A percentile compares a stretch with the other conserved stretches of the same genome.
phyloP scores from a whole-genome alignment of 1,140 invertebrate genomes.

The Globodera rostochiensis region DNA sequence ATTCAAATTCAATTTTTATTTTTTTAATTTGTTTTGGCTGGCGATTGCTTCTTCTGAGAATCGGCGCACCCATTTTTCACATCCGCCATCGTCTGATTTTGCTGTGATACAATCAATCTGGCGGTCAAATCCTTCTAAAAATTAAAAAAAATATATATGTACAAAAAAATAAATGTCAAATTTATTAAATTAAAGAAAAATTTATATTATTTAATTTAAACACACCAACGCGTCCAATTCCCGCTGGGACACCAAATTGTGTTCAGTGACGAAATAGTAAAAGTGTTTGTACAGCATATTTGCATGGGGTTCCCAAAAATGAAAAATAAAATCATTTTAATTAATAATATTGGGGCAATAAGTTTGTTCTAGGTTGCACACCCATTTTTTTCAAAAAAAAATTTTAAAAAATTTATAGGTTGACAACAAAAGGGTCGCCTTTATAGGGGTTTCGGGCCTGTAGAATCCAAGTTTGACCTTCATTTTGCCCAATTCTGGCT shows the following conservation, averaged over 20 bases:
- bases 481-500: too few species aligned
- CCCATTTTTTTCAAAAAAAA: neutral
- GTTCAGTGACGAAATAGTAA: constrained; percentile 89
- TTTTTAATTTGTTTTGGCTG: too few species aligned
- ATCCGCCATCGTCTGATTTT: neutral
- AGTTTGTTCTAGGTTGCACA: too few species aligned
- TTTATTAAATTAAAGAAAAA: neutral
- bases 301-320: constrained; percentile 83
- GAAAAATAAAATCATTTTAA: constrained; percentile 51
- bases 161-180: neutral
- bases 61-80: neutral
- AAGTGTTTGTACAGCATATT: constrained; percentile 97
- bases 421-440: too few species aligned
- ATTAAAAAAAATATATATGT: neutral
- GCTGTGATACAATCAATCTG: constrained; percentile 1
- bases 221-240: constrained; percentile 80
- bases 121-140: constrained; percentile 28
- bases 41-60: too few species aligned
- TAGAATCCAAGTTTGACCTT: too few species aligned
- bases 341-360: too few species aligned
- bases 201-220: neutral
- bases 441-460: too few species aligned
- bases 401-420: neutral
- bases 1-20: too few species aligned
- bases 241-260: constrained; percentile 80